Evolutionary conservation across 2,797 vertebrate genomes (phyloP), one percentile per base, ranked within the genome.

Genomic region (Neosalanx taihuensis): DNA sequence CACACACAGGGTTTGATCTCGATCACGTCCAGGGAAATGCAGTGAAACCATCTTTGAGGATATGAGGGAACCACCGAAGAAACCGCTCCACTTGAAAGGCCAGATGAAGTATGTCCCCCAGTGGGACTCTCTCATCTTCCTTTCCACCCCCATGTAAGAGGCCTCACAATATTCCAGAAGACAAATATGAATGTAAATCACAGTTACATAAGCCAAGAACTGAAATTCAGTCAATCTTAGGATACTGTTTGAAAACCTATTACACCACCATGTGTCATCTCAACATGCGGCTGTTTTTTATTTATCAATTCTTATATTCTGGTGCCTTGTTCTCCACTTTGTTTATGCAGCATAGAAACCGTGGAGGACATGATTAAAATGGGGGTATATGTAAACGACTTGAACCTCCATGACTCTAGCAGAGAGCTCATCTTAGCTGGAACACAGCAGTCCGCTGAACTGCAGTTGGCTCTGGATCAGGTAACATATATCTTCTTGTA

Each of bases 281-380:
- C 9, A 3, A 12, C 23, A 46, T 9, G 3, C 41, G 10, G 7
- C 41, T 46, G 41, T 46, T 46, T 46, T 46, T 12, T 46, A 46
- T 46, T 46, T 9, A 46, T 46, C 41, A 3, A 46, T 46, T 46
- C 41, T 46, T 12, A 9, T 46, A 46, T 46, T 46, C 41, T 13
- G 10, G 41, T 13, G 41, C 41, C 41, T 46, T 46, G 41, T 46
- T 2, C 41, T 46, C 56, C 20, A 58, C 3, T n/a, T 37, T 70
- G 1, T 58, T n/a, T 37, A 3, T 67, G n/a, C 77, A 88, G 91
- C 13, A 92, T 91, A 31, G 91, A 93, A 83, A 93, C 92, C 0
- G 92, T 90, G 82, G 91, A 92, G 79, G 89, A 93, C 83, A 93
- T 93, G 91, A 93, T 93, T 69, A 94, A 92, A 79, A 93, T 94